Base-by-base conservation (phyloP, 2,888 invertebrate species). In the Andrena hattorfiana region DNA sequence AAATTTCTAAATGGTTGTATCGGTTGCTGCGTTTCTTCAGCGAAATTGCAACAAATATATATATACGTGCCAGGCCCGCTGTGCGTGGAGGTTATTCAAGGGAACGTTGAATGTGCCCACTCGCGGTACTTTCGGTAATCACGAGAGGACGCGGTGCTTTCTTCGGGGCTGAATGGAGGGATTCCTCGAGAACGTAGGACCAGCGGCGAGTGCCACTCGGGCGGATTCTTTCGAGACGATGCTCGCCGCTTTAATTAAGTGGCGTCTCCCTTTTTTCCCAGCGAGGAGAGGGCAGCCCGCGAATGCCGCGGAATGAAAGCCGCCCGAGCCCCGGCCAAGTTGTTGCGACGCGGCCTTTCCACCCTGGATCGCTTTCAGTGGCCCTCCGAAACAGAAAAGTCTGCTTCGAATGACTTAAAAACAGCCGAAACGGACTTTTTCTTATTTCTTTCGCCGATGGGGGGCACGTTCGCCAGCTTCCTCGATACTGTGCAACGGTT, bases 171-270 rank as follows among this genome's bases (percentile, higher is more conserved):
- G 75, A 88, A 88, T 88, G 69, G 82, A 67, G 63, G 70, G 54
- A 76, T 77, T 80, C 77, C 64, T 75, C 66, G 74, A 80, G 81
- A 75, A 74, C 66, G 69, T 73, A 60, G 72, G 85, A 82, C 79
- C 79, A 67, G 56, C 69, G 28, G 49, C 66, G 84, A 89, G 89
- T 87, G 87, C 62, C 84, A 89, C 89, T 87, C 81, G 13, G 48
- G 76, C 67, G 78, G 77, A 81, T 86, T 88, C 85, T 88, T 76
- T 82, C 82, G 77, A 80, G 83, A 87, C 86, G 88, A 83, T 87
- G 74, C 83, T 83, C 73, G 77, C 70, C 74, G 84, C 76, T 85
- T 87, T 88, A 88, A 88, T 88, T 88, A 88, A 88, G 89, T 87
- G 83, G 80, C 86, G 73, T 82, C 72, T 86, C 77, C 79, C 83